phyloP scores from a whole-genome alignment of 2,888 invertebrate genomes.

The Sphaeridia pumilis region DNA sequence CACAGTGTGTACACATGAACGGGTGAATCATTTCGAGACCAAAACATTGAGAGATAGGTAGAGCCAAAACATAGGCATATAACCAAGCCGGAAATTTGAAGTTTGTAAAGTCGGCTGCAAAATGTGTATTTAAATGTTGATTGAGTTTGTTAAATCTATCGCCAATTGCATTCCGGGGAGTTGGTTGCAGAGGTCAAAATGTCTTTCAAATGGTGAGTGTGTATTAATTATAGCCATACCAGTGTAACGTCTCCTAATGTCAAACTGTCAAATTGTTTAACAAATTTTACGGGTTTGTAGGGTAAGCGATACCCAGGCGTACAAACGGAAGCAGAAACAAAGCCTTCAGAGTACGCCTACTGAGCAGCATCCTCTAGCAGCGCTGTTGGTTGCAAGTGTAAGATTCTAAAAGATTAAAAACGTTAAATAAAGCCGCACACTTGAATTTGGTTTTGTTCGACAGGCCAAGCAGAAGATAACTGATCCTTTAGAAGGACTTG shows the following conservation, averaged over 20 bases:
- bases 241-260: neutral
- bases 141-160: no score
- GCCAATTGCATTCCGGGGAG: no score
- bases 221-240: neutral
- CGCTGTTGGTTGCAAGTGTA: neutral
- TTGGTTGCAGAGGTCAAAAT: no score
- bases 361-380: slow-evolving; percentile 5
- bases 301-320: slow-evolving; percentile 12
- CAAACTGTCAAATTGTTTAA: neutral
- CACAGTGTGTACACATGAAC: no score
- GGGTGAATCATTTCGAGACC: no score
- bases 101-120: no score
- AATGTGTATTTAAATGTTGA: no score
- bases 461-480: slow-evolving; percentile 28
- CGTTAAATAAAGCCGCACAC: neutral
- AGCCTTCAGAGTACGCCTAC: neutral
- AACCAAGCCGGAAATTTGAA: no score
- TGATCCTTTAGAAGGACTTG: slow-evolving; percentile 54
- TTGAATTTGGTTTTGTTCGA: neutral
- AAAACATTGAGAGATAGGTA: no score
- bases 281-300: neutral
- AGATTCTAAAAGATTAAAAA: neutral
- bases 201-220: neutral
- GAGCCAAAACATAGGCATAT: no score
- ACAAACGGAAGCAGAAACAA: slow-evolving; percentile 15